phyloP scores from a whole-genome alignment of 2,113 vertebrate species.

The Crotalus horridus region DNA sequence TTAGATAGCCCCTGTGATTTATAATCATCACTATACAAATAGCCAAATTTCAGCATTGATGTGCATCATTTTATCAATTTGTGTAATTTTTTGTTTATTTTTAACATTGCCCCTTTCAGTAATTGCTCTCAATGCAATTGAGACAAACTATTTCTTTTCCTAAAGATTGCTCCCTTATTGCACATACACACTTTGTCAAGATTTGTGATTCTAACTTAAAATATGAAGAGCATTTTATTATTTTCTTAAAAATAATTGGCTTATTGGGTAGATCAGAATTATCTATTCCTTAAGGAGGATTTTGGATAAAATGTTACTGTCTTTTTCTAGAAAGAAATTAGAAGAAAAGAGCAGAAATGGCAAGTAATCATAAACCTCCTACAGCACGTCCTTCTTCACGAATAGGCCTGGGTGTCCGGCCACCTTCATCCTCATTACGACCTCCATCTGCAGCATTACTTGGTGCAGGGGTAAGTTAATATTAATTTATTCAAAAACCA shows the following conservation, averaged over 20 bases:
- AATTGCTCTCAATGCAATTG: not conserved
- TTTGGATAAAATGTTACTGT: not conserved
- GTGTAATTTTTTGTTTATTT: not conserved
- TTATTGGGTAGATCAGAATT: not conserved
- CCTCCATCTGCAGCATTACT: constrained; percentile 77
- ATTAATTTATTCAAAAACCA: not conserved
- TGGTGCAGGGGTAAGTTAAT: constrained; percentile 77
- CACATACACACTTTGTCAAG: not conserved
- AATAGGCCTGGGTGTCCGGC: constrained; percentile 67
- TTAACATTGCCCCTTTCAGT: not conserved
- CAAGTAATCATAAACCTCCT: constrained; percentile 77
- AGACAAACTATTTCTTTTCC: not conserved
- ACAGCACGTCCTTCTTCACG: constrained; percentile 76
- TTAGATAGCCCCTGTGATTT: not conserved
- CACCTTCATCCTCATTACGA: constrained; percentile 73
- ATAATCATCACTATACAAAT: not conserved
- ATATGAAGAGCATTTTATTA: not conserved
- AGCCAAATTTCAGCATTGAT: not conserved
- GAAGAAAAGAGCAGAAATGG: constrained; percentile 65
- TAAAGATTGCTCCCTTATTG: not conserved
- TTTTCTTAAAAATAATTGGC: not conserved
- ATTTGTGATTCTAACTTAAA: not conserved
- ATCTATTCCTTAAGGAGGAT: not conserved
- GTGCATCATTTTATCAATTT: not conserved
- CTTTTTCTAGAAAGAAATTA: constrained; percentile 40